A percentile compares a stretch with the other conserved stretches of the same genome.
These are phyloP conservation scores for Ophioninae sp. DNA, from an alignment of 2,888 invertebrate species.

Conservation along the genomic window DNA sequence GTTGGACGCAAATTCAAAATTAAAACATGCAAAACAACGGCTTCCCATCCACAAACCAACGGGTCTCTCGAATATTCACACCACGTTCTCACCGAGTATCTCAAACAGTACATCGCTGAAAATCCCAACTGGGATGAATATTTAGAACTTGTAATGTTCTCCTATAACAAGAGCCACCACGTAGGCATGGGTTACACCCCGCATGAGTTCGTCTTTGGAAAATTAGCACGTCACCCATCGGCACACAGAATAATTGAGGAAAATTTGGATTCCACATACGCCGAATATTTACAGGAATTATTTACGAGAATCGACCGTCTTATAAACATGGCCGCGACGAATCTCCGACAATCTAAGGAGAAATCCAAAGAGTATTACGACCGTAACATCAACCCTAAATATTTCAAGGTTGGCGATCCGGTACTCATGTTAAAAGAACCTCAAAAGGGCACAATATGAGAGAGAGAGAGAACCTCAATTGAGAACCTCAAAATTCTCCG, in stretches of 20 bases:
- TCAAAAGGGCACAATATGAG: too few relatives aligned
- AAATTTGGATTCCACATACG: slow-evolving; percentile 29
- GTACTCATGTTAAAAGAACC: slow-evolving; percentile 44
- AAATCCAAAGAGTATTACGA: slow-evolving; percentile 55
- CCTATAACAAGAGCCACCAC: slow-evolving; percentile 55
- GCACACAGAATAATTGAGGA: slow-evolving; percentile 14
- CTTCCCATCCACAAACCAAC: slow-evolving; percentile 49
- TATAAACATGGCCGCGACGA: slow-evolving; percentile 11
- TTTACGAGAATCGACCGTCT: slow-evolving; percentile 11
- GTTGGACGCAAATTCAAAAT: slow-evolving; percentile 52
- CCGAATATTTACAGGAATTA: slow-evolving; percentile 28
- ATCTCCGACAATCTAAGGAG: slow-evolving; percentile 10
- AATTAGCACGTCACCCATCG: slow-evolving; percentile 53
- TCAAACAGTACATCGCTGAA: slow-evolving; percentile 58
- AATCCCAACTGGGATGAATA: too few relatives aligned
- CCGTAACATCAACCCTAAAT: slow-evolving; percentile 25
- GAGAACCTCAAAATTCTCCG: slow-evolving; percentile 44
- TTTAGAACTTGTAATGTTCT: slow-evolving; percentile 46
- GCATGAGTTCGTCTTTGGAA: slow-evolving; percentile 58
- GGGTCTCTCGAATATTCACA: slow-evolving; percentile 57
- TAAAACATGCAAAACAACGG: slow-evolving; percentile 33
- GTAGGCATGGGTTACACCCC: slow-evolving; percentile 58
- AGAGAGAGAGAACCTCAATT: too few relatives aligned
- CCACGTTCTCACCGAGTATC: slow-evolving; percentile 57
- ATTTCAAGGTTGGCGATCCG: slow-evolving; percentile 23